Base-by-base conservation (phyloP, 2,113 vertebrate genomes). In the Ciconia boyciana region DNA sequence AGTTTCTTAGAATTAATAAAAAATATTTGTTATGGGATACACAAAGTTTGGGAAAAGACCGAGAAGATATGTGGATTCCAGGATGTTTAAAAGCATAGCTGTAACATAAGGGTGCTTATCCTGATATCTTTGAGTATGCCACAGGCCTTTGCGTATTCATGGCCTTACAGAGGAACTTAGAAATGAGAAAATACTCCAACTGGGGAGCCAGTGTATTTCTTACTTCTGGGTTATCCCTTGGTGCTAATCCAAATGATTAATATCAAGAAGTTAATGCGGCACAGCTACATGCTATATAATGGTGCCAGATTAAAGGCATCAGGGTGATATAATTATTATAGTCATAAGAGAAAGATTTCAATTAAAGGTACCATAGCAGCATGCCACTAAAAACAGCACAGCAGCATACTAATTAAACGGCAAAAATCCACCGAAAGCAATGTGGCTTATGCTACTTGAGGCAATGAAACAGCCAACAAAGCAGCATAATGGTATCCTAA, bases 311-410 rank as follows among this genome's bases (percentile, higher is more conserved):
- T 94, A 97, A 94, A 96, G 84, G 71, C 89, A 95, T 97, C 87
- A 66, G 89, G 89, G 82, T 95, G 91, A 91, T 95, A 91, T 95
- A 95, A 96, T 97, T 94, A 95, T 97, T 95, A 95, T 64, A 96
- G 94, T 91, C 93, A 95, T 95, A 97, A 97, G 91, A 97, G 91
- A 95, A 95, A 52, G 87, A 96, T 97, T 97, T 97, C 96, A 97
- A 97, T 97, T 97, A 97, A 95, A 96, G 91, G 94, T 85, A 96
- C 58, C 91, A 91, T 66, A 97, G 91, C 96, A 97, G 95, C 97
- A 94, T 41, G 93, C 81, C 64, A 93, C 93, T 97, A 95, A 97
- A 97, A 97, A 87, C 96, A 96, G 89, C 97, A 95, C 97, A 97
- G 96, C 95, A 91, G 95, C 87, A 88, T 93, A 80, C 97, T 96